Percentiles rank a stretch among this genome's conserved stretches.
Evolutionary conservation across 2,888 invertebrate genomes (phyloP).

Genomic region (Chirona hameri): DNA sequence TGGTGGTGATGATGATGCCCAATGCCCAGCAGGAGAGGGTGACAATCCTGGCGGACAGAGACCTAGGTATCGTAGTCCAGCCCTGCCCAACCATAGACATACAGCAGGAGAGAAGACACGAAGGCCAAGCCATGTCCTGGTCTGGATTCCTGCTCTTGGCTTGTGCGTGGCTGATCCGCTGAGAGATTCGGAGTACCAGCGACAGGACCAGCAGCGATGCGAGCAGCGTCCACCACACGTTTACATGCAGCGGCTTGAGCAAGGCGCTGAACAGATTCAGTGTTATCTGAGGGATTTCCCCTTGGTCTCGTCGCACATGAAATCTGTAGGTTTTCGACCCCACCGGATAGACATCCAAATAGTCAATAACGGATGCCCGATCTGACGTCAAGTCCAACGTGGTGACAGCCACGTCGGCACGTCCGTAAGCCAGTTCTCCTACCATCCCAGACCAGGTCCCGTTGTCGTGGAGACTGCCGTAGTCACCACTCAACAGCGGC

Average conservation of each 20-base stretch:
- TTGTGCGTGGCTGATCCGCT: background rate
- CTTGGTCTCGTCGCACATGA: no score
- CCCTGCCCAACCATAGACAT: background rate
- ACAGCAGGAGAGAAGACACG: background rate
- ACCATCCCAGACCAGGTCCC: no score
- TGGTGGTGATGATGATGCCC: background rate
- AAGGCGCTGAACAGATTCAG: background rate
- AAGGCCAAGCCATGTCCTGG: background rate
- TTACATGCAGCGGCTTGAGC: background rate
- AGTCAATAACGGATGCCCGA: no score
- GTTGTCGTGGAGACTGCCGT: no score
- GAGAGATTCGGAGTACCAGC: background rate
- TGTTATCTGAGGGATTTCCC: no score
- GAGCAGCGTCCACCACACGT: background rate
- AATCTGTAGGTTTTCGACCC: no score
- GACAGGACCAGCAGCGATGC: background rate
- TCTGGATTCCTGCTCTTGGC: background rate
- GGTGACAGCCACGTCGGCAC: no score
- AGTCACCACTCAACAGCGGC: no score
- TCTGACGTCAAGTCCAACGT: no score
- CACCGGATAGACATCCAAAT: no score
- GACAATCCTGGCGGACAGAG: background rate
- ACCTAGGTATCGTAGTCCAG: background rate
- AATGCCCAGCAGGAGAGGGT: background rate
- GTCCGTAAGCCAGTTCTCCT: no score